These are phyloP conservation scores for Euura saliciscinereae DNA, from an alignment of 1,140 invertebrate species.

Conservation along the genomic window DNA sequence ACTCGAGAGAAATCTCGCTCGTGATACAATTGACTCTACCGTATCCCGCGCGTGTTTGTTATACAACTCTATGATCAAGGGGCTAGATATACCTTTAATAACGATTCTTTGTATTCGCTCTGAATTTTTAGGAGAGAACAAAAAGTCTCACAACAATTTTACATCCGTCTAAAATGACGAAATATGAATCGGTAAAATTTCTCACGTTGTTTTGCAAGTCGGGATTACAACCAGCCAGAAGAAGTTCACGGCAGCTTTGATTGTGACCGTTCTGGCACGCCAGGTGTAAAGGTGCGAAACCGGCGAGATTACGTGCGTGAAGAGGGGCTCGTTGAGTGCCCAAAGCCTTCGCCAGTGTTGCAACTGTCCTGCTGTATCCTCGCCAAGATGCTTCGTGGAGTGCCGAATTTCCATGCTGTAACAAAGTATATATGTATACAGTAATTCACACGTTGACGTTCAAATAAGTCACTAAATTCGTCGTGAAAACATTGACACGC, in stretches of 20 bases:
- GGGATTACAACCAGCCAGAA: conserved; percentile 85
- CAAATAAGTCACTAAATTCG: no score
- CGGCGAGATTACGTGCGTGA: conserved; percentile 81
- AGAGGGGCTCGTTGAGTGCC: conserved; percentile 74
- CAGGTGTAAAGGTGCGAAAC: conserved; percentile 92
- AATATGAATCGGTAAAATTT: no score
- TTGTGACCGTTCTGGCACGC: conserved; percentile 97
- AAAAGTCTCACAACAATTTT: no score
- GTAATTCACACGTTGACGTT: neutral
- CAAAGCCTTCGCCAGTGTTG: conserved; percentile 69
- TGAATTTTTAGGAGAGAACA: no score
- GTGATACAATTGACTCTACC: conserved; percentile 13
- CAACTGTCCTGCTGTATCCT: conserved; percentile 86
- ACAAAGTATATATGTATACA: no score
- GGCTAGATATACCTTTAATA: no score
- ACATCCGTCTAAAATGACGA: no score
- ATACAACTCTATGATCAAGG: no score
- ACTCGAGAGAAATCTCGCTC: neutral
- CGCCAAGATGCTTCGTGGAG: conserved; percentile 95
- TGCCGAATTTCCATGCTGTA: conserved; percentile 90
- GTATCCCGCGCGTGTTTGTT: no score
- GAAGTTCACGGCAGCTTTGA: conserved; percentile 87
- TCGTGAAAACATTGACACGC: no score
- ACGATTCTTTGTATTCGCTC: no score
- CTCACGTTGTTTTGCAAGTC: conserved; percentile 91